These are phyloP conservation scores for Resseliella maxima DNA, from an alignment of 2,888 invertebrate genomes.

Conservation along the genomic window DNA sequence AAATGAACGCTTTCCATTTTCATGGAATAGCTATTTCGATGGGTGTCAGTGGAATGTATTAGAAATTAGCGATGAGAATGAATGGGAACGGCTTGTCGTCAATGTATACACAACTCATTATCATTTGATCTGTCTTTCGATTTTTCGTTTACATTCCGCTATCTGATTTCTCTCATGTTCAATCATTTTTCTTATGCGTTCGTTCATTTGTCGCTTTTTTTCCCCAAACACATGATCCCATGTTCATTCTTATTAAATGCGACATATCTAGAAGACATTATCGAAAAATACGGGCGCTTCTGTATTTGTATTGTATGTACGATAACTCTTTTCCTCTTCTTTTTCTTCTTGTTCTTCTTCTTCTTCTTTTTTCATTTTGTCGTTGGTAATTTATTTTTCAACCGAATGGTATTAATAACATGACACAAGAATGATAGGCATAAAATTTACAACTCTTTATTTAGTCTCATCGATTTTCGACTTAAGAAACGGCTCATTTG, in stretches of 20 bases:
- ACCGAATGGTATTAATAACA: conserved; percentile 55
- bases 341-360: too few relatives aligned
- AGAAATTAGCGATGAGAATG: not conserved
- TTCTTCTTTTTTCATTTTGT: not conserved
- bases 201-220: not conserved
- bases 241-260: not conserved
- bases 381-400: conserved; percentile 28
- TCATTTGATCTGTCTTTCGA: conserved; percentile 50
- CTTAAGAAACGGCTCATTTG: conserved; percentile 57
- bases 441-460: conserved; percentile 55
- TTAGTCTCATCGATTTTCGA: conserved; percentile 58
- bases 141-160: conserved; percentile 41
- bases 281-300: conserved; percentile 27
- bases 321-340: too few relatives aligned
- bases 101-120: not conserved
- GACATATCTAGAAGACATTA: conserved; percentile 2
- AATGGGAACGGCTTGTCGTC: not conserved
- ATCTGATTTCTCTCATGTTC: conserved; percentile 34
- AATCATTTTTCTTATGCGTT: conserved; percentile 3
- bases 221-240: not conserved
- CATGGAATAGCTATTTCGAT: not conserved
- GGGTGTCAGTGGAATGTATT: conserved; percentile 18
- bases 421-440: conserved; percentile 53
- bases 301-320: not conserved
- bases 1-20: not conserved